A percentile compares a stretch with the other conserved stretches of the same genome.
These are phyloP conservation scores for Bubo scandiacus DNA, from an alignment of 2,113 vertebrate species.

Conservation along the genomic window DNA sequence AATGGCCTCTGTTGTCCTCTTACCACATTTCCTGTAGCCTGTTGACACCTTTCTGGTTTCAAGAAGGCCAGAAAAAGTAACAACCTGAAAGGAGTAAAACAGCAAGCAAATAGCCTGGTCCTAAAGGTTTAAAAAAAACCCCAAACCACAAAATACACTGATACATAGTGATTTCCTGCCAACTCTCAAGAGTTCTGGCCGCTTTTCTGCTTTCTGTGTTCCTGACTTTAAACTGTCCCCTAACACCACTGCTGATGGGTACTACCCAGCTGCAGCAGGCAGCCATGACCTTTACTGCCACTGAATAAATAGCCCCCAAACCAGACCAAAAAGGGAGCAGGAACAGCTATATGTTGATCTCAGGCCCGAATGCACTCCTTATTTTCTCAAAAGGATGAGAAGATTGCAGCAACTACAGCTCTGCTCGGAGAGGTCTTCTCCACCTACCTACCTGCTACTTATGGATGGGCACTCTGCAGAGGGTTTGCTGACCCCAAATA, in stretches of 20 bases:
- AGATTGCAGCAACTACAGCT: not conserved
- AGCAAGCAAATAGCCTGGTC: not conserved
- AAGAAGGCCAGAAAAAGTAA: not conserved
- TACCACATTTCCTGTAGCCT: not conserved
- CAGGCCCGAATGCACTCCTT: not conserved
- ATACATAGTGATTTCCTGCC: not conserved
- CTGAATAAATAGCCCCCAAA: not conserved
- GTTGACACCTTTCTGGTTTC: not conserved
- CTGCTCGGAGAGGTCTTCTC: fast-evolving
- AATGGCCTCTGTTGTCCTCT: not conserved
- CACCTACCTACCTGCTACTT: not conserved
- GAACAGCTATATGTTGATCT: not conserved
- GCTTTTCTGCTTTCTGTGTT: not conserved
- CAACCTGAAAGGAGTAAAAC: not conserved
- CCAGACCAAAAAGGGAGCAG: not conserved
- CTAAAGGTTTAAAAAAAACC: not conserved
- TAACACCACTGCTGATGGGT: no score
- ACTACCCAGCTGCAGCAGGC: not conserved
- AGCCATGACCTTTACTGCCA: not conserved
- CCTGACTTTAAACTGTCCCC: not conserved
- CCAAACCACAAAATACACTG: not conserved
- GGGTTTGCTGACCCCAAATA: not conserved
- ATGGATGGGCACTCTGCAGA: not conserved
- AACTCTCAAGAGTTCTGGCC: not conserved
- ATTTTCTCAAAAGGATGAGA: not conserved